phyloP scores from a whole-genome alignment of 2,113 vertebrate species.

The Ochotona curzoniae region DNA sequence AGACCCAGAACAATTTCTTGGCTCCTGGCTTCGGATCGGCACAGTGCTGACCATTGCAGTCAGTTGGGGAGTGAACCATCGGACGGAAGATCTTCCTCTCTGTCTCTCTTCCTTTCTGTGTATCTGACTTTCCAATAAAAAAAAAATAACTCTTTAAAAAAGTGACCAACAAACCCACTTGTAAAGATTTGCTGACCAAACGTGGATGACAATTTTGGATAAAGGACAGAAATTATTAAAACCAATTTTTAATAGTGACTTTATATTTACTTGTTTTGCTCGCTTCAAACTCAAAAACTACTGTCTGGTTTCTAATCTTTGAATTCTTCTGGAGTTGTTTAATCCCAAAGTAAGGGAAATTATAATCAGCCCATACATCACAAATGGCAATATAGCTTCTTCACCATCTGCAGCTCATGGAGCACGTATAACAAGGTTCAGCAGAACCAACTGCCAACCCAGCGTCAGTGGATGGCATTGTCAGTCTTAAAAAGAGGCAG shows the following conservation, averaged over 20 bases:
- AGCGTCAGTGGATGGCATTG: conserved; percentile 78
- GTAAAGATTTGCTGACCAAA: conserved; percentile 85
- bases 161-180: conserved; percentile 70
- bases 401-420: conserved; percentile 76
- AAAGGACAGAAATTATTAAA: conserved; percentile 75
- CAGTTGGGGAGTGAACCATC: too few species aligned
- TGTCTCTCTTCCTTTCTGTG: too few species aligned
- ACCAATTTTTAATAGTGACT: conserved; percentile 74
- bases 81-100: too few species aligned
- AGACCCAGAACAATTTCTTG: too few species aligned
- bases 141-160: too few species aligned
- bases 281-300: conserved; percentile 71
- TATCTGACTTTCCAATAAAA: too few species aligned
- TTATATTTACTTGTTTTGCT: conserved; percentile 55
- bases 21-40: too few species aligned
- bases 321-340: conserved; percentile 63
- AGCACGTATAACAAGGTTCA: conserved; percentile 70
- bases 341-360: conserved; percentile 69
- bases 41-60: too few species aligned
- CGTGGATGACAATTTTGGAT: conserved; percentile 59
- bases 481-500: conserved; percentile 74
- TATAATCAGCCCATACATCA: conserved; percentile 71
- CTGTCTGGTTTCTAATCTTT: conserved; percentile 66
- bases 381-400: conserved; percentile 77
- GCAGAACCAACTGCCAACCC: conserved; percentile 73